A percentile compares a stretch with the other conserved stretches of the same genome.
Evolutionary conservation across 2,888 invertebrate genomes (phyloP).

Genomic region (Yponomeuta cagnagella): DNA sequence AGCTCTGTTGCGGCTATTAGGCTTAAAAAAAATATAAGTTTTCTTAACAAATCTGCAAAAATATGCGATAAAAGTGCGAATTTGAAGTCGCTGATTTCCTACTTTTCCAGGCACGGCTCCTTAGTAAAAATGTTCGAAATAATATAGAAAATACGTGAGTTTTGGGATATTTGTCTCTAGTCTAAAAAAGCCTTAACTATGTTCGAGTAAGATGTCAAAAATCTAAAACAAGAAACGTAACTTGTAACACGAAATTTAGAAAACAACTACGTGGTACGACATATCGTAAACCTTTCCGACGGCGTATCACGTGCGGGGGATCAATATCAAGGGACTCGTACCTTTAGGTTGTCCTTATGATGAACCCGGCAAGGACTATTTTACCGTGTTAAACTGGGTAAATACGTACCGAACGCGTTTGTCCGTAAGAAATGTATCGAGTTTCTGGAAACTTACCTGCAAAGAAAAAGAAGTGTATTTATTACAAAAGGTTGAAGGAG

Average conservation of each 20-base stretch:
- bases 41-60: too few relatives aligned
- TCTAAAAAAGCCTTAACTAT: too few relatives aligned
- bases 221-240: not conserved
- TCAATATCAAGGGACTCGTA: not conserved
- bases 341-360: not conserved
- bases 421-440: slow-evolving; percentile 5
- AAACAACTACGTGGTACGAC: not conserved
- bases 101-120: too few relatives aligned
- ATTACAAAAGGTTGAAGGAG: not conserved
- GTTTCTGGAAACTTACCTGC: slow-evolving; percentile 54
- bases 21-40: too few relatives aligned
- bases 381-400: not conserved
- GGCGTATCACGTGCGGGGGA: not conserved
- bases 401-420: not conserved
- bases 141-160: not conserved
- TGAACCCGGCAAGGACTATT: not conserved
- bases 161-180: not conserved
- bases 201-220: too few relatives aligned
- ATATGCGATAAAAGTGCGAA: too few relatives aligned
- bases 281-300: slow-evolving; percentile 1
- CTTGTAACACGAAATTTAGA: not conserved
- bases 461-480: slow-evolving; percentile 44
- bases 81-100: too few relatives aligned
- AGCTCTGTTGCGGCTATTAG: too few relatives aligned
- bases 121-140: too few relatives aligned